Base-by-base conservation (phyloP, 2,888 invertebrate species). In the Zaprionus lineosus region DNA sequence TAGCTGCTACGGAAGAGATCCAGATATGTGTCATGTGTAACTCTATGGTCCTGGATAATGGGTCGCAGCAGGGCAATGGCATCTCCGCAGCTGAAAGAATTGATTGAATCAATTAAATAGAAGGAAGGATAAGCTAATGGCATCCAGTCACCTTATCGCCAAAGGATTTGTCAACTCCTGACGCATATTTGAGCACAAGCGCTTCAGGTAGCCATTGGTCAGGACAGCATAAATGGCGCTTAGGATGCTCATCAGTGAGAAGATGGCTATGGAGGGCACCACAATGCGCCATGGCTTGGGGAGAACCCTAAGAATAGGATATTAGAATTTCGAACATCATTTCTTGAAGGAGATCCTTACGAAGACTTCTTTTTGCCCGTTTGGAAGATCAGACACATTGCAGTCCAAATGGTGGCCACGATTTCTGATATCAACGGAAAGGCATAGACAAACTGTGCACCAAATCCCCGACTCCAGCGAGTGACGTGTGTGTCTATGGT, bases 261-360 rank as follows among this genome's bases (percentile, higher is more conserved):
- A 89, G 9, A 87, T 78, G 5, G 73, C 48, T 16, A 88, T 85
- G 15, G 89, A 87, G 19, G 89, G 89, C 58, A 88, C 65, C 4
- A 89, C 89, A 63, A 89, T 89, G 26, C 88, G 86, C 89, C 89
- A 89, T 0, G 89, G 89, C 37, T 89, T 83, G 2, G 89, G 89
- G 40, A 89, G 71, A 5, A 88, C 88, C 44, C 89, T 88, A n/a
- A n/a, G n/a, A n/a, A n/a, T n/a, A n/a, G n/a, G n/a, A n/a, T n/a
- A n/a, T n/a, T n/a, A n/a, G n/a, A n/a, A n/a, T n/a, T n/a, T n/a
- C n/a, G n/a, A n/a, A n/a, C n/a, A n/a, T n/a, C n/a, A n/a, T n/a
- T n/a, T n/a, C n/a, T n/a, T n/a, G n/a, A n/a, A n/a, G n/a, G 12
- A 14, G 4, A 2, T 1, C 1, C 0, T 3, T 56, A 89, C 88